Percentiles rank a stretch among this genome's conserved stretches.
Conservation (phyloP, 2,888 invertebrate genomes). For the Ichneumoninae sp. region DNA sequence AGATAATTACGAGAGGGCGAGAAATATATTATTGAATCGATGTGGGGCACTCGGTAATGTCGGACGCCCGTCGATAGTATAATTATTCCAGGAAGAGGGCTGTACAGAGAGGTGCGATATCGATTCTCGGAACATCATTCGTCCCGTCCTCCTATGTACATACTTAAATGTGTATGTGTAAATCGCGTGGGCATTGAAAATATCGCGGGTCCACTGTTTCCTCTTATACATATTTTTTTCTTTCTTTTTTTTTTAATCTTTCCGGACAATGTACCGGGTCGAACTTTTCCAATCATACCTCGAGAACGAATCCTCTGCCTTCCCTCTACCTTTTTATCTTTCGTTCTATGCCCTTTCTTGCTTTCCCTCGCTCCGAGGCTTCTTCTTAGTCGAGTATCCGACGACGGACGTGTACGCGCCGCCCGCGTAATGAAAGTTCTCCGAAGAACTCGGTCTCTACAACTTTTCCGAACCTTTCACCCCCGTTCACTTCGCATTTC, state of each 20-base stretch:
- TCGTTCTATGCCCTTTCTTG: constrained; percentile 40
- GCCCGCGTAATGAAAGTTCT: constrained; percentile 78
- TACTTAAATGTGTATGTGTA: neutral
- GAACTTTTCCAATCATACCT: constrained; percentile 81
- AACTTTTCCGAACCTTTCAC: constrained; percentile 64
- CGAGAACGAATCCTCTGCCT: constrained; percentile 32
- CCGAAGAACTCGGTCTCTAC: constrained; percentile 69
- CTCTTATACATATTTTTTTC: constrained; percentile 18
- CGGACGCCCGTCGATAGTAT: constrained; percentile 31
- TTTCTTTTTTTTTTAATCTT: neutral
- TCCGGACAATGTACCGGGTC: constrained; percentile 38
- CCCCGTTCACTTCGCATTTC: neutral
- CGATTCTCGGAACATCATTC: constrained; percentile 50
- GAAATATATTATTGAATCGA: constrained; percentile 49
- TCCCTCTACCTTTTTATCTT: constrained; percentile 20
- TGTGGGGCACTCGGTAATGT: constrained; percentile 34
- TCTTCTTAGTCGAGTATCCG: constrained; percentile 32
- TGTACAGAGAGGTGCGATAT: constrained; percentile 34
- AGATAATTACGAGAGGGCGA: constrained; percentile 52
- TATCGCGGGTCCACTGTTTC: constrained; percentile 12
- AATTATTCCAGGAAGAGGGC: constrained; percentile 43
- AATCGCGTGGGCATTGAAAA: constrained; percentile 19
- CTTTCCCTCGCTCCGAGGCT: constrained; percentile 28
- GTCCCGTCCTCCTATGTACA: neutral
- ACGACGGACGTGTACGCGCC: constrained; percentile 55